A percentile compares a stretch with the other conserved stretches of the same genome.
Conservation (phyloP, 2,888 invertebrate species). For the Pherbina coryleti region DNA sequence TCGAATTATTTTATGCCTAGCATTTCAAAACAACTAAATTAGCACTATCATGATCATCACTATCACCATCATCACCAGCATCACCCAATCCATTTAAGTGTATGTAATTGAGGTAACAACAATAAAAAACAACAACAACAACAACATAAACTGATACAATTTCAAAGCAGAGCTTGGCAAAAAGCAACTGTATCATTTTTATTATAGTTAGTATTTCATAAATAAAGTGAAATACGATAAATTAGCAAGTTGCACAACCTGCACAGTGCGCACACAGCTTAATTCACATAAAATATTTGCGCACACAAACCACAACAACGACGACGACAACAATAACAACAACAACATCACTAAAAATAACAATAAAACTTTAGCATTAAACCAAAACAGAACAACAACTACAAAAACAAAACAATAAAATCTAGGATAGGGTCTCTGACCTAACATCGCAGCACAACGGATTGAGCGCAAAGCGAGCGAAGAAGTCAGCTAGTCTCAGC, state of each 20-base stretch:
- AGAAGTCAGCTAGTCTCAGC: neutral
- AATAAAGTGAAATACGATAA: neutral
- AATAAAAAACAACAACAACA: neutral
- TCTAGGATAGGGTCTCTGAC: conserved; percentile 22
- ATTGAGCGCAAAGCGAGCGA: neutral
- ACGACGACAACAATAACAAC: neutral
- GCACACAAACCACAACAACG: neutral
- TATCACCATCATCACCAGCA: neutral
- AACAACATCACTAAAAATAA: neutral
- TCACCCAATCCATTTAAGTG: neutral
- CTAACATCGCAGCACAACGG: conserved; percentile 6
- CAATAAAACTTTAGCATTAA: neutral
- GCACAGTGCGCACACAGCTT: neutral
- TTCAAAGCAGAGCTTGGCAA: neutral
- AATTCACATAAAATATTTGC: conserved; percentile 1
- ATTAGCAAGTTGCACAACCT: conserved; percentile 4
- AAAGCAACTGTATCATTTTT: neutral
- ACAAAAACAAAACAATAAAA: conserved; percentile 11
- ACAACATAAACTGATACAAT: neutral
- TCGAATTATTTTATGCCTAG: neutral
- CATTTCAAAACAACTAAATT: neutral
- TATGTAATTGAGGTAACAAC: neutral
- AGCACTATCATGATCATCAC: neutral
- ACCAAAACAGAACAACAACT: neutral
- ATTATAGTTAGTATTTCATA: neutral